Evolutionary conservation across 2,113 vertebrate genomes (phyloP).

Genomic region (Cryptomyrus ogoouensis): DNA sequence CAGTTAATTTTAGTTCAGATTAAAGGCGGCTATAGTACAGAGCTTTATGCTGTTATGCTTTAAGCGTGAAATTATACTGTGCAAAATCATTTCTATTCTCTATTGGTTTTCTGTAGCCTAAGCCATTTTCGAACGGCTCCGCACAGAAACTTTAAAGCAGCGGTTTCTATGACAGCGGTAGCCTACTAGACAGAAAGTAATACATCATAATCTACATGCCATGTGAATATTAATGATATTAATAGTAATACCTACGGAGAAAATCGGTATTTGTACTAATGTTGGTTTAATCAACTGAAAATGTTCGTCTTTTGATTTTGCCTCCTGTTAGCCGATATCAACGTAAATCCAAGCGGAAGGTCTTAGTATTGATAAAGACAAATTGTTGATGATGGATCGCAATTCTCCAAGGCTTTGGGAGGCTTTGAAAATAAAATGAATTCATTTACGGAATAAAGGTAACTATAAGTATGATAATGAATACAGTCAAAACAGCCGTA

Average conservation of each 20-base stretch:
- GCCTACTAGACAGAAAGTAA: neutral
- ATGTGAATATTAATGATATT: neutral
- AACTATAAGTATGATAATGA: neutral
- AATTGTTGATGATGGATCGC: neutral
- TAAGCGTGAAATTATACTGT: neutral
- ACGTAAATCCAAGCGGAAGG: neutral
- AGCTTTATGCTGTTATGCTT: neutral
- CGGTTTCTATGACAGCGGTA: neutral
- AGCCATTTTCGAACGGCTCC: neutral
- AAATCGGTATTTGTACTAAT: neutral
- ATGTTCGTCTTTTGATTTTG: neutral
- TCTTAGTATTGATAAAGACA: neutral
- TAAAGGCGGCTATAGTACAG: neutral
- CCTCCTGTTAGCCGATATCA: neutral
- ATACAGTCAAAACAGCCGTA: neutral
- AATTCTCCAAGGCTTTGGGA: neutral
- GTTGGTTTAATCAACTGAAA: neutral
- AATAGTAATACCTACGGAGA: neutral
- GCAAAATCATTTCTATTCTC: neutral
- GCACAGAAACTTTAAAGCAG: constrained; percentile 4
- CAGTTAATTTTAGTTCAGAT: neutral
- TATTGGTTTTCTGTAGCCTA: neutral
- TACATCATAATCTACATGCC: neutral
- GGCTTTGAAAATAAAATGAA: neutral
- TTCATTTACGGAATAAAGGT: neutral